Evolutionary conservation across 2,113 vertebrate species (phyloP).

Genomic region (Poicephalus meyeri): DNA sequence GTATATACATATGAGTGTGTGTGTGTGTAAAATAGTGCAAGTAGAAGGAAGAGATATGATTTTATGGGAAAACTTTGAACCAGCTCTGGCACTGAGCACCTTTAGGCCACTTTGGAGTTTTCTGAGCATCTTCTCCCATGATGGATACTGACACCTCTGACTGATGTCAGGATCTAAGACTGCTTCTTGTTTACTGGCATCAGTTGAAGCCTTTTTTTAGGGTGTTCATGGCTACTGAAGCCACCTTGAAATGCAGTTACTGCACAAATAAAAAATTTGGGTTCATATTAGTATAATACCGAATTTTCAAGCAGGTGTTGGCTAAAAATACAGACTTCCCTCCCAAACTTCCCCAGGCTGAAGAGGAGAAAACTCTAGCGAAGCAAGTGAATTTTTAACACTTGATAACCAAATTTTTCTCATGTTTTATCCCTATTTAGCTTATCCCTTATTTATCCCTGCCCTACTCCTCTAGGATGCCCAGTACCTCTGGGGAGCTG

Average conservation of each 20-base stretch:
- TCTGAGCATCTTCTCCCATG: not conserved
- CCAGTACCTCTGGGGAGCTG: not conserved
- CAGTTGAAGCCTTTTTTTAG: not conserved
- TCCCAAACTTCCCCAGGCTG: not conserved
- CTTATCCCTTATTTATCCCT: not conserved
- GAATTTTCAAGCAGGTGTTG: not conserved
- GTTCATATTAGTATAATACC: not conserved
- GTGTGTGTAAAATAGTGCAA: not conserved
- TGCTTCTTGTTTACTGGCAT: not conserved
- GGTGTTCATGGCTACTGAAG: accelerated
- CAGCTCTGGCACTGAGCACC: not conserved
- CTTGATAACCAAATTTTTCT: not conserved
- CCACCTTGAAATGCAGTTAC: not conserved
- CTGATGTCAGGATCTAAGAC: not conserved
- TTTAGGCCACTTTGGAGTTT: not conserved
- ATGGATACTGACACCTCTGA: not conserved
- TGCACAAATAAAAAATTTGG: not conserved
- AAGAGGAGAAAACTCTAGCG: not conserved
- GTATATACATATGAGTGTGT: accelerated
- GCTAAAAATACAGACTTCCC: not conserved
- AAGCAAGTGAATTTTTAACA: not conserved
- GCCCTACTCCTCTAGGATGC: not conserved
- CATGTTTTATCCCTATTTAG: not conserved
- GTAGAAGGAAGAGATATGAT: not conserved
- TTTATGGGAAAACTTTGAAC: not conserved